Evolutionary conservation across 2,888 invertebrate genomes (phyloP).

Genomic region (Pycnomerus fuliginosus): DNA sequence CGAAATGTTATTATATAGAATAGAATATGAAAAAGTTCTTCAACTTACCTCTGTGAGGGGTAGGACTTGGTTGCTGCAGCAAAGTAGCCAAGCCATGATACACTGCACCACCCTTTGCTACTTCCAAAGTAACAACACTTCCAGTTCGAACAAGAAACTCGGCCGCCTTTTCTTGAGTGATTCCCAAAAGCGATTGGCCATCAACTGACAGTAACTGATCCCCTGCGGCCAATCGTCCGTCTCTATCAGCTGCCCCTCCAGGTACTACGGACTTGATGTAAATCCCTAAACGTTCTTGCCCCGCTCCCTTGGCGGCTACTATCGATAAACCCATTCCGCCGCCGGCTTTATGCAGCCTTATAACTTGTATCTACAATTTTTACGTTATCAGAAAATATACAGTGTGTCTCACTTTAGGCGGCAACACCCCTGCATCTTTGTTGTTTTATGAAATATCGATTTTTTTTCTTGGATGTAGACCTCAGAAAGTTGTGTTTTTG

Average conservation of each 20-base stretch:
- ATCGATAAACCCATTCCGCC: constrained; percentile 98
- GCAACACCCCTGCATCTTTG: too few species aligned
- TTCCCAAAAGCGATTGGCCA: constrained; percentile 76
- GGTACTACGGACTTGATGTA: constrained; percentile 98
- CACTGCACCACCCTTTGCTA: constrained; percentile 97
- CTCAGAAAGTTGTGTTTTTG: too few species aligned
- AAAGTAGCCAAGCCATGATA: constrained; percentile 94
- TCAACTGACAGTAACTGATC: constrained; percentile 97
- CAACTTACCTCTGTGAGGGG: constrained; percentile 69
- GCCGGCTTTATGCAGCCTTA: constrained; percentile 89
- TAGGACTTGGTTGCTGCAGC: constrained; percentile 86
- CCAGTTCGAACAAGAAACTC: constrained; percentile 94
- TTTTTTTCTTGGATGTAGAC: too few species aligned
- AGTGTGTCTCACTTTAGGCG: too few species aligned
- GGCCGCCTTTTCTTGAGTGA: constrained; percentile 86
- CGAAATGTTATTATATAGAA: too few species aligned
- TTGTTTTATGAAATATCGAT: too few species aligned
- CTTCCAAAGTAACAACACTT: constrained; percentile 89
- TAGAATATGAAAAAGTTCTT: too few species aligned
- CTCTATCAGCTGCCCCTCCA: constrained; percentile 88
- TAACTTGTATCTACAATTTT: constrained; percentile 63
- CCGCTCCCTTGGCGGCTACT: constrained; percentile 84
- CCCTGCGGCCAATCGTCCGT: constrained; percentile 93
- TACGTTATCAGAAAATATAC: too few species aligned
- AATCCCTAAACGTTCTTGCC: constrained; percentile 75